Evolutionary conservation across 2,113 vertebrate genomes (phyloP).

Genomic region (Zingel zingel): DNA sequence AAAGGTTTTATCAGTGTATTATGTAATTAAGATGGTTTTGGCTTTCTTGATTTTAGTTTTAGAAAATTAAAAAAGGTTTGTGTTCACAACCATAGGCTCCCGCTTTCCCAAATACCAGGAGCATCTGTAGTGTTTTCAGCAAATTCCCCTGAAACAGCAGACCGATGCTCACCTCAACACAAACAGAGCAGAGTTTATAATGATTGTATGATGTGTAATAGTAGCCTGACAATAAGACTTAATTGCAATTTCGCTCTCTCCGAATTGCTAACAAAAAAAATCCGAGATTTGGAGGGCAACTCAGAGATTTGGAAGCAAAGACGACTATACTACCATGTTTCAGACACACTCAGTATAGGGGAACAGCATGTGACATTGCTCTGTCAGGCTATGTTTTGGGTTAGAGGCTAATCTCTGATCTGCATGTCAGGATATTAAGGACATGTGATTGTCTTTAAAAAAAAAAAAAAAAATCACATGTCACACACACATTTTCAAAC

Average conservation of each 20-base stretch:
- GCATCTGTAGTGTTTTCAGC: neutral
- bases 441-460: conserved; percentile 14
- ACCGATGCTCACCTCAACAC: neutral
- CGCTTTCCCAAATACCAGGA: neutral
- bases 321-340: neutral
- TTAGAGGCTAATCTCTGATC: conserved; percentile 12
- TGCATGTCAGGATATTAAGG: conserved; percentile 1
- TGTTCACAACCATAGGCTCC: neutral
- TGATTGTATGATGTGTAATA: neutral
- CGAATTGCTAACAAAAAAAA: neutral
- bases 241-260: neutral
- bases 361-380: conserved; percentile 8
- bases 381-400: neutral
- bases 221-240: neutral
- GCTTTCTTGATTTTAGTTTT: neutral
- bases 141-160: neutral
- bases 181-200: neutral
- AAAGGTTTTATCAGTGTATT: neutral
- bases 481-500: neutral
- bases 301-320: neutral
- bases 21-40: neutral
- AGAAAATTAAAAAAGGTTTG: neutral
- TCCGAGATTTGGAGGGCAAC: neutral
- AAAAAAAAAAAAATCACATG: no score
- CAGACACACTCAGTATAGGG: neutral